Evolutionary conservation across 2,113 vertebrate genomes (phyloP).

Genomic region (Climacteris rufus): DNA sequence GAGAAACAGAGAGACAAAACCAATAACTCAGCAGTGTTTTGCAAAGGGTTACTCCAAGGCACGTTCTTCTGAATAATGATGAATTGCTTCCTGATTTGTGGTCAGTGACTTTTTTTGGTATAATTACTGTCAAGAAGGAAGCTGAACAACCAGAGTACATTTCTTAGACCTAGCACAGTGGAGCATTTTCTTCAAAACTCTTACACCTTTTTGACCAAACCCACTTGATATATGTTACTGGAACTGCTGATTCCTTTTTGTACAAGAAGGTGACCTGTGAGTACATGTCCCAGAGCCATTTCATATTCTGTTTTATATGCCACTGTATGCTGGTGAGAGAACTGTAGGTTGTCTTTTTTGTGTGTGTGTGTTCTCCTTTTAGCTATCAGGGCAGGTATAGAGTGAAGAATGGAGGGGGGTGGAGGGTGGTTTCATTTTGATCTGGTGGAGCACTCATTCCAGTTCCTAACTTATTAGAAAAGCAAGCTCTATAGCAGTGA

Average conservation of each 20-base stretch:
- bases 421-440: slow-evolving; percentile 11
- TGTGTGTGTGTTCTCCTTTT: neutral
- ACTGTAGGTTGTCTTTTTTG: neutral
- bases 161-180: slow-evolving; percentile 53
- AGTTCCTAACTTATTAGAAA: slow-evolving; percentile 16
- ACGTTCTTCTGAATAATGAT: slow-evolving; percentile 72
- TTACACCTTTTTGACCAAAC: slow-evolving; percentile 38
- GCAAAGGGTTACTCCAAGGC: slow-evolving; percentile 54
- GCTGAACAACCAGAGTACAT: slow-evolving; percentile 45
- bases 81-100: slow-evolving; percentile 74
- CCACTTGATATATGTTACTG: slow-evolving; percentile 22
- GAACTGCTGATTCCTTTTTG: slow-evolving; percentile 38
- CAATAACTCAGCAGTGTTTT: slow-evolving; percentile 55
- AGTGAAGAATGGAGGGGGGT: neutral
- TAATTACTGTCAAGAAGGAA: slow-evolving; percentile 74
- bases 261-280: slow-evolving; percentile 32
- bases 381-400: neutral
- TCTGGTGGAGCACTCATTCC: slow-evolving; percentile 28
- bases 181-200: slow-evolving; percentile 47
- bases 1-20: slow-evolving; percentile 42
- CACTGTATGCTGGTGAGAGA: neutral
- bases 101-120: slow-evolving; percentile 67
- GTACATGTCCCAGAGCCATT: neutral
- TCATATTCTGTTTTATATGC: neutral
- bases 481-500: neutral